phyloP scores from a whole-genome alignment of 2,888 invertebrate species.

The Euplexia lucipara region DNA sequence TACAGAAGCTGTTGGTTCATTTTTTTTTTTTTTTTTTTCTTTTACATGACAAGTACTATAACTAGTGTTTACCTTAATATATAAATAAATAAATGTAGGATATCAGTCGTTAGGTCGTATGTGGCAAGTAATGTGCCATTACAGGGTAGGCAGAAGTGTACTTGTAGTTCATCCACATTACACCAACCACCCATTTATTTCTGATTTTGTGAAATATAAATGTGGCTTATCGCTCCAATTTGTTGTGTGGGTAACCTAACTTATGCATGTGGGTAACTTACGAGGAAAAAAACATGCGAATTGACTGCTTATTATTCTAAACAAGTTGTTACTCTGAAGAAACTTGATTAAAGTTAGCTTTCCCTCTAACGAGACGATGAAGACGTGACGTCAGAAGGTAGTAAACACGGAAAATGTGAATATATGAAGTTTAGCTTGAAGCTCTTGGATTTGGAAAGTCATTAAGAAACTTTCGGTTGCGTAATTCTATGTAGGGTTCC shows the following conservation, averaged over 20 bases:
- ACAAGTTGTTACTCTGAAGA: slow-evolving; percentile 14
- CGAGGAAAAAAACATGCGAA: slow-evolving; percentile 31
- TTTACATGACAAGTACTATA: no score
- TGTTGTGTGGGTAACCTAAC: background rate
- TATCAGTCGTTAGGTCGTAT: no score
- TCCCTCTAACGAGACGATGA: slow-evolving; percentile 2
- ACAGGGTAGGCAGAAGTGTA: no score
- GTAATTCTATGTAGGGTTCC: background rate
- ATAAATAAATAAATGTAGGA: no score
- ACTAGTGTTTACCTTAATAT: no score
- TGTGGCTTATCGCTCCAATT: background rate
- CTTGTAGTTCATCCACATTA: no score
- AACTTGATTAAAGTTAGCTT: slow-evolving; percentile 43
- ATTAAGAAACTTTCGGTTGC: background rate
- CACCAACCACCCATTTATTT: no score
- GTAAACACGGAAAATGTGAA: background rate
- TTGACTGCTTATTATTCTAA: slow-evolving; percentile 48
- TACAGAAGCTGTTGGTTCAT: no score
- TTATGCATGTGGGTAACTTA: slow-evolving; percentile 8
- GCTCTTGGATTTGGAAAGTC: background rate
- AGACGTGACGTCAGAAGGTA: slow-evolving; percentile 6
- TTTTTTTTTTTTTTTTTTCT: no score
- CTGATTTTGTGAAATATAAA: background rate
- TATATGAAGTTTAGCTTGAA: background rate
- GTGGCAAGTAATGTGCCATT: no score